These are phyloP conservation scores for Drosophila gaucha DNA, from an alignment of 2,888 invertebrate genomes.

Conservation along the genomic window DNA sequence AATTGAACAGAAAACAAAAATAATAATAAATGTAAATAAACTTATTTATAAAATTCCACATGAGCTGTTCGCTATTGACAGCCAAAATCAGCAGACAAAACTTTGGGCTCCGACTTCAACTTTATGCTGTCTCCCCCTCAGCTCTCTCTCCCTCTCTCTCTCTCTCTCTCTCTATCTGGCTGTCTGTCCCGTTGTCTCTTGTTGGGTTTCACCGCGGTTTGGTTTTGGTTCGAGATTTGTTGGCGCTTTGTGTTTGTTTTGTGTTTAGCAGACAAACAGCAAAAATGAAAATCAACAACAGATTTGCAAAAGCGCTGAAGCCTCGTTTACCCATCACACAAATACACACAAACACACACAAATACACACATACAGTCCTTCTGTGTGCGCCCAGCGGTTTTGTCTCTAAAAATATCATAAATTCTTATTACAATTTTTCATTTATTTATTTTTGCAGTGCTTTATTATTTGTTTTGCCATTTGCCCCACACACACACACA, in stretches of 20 bases:
- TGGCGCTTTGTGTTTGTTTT: conserved; percentile 68
- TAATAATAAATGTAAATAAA: conserved; percentile 1
- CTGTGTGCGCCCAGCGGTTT: conserved; percentile 21
- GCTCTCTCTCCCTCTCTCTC: not conserved
- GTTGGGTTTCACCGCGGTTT: conserved; percentile 11
- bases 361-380: not conserved
- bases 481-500: conserved; percentile 39
- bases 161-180: not conserved
- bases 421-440: conserved; percentile 74
- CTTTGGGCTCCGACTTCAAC: conserved; percentile 13
- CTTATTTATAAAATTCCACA: conserved; percentile 26
- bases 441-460: conserved; percentile 65
- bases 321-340: conserved; percentile 24
- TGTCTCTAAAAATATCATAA: conserved; percentile 69
- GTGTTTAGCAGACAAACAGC: conserved; percentile 77
- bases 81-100: conserved; percentile 21
- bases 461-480: conserved; percentile 77
- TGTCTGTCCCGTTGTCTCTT: not conserved
- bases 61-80: conserved; percentile 26
- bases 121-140: not conserved
- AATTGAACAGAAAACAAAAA: too few species aligned
- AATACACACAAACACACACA: not conserved
- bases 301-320: conserved; percentile 59
- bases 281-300: conserved; percentile 78
- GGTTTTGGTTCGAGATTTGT: conserved; percentile 49